Conservation (phyloP, 2,113 vertebrate genomes). For the Passer montanus region DNA sequence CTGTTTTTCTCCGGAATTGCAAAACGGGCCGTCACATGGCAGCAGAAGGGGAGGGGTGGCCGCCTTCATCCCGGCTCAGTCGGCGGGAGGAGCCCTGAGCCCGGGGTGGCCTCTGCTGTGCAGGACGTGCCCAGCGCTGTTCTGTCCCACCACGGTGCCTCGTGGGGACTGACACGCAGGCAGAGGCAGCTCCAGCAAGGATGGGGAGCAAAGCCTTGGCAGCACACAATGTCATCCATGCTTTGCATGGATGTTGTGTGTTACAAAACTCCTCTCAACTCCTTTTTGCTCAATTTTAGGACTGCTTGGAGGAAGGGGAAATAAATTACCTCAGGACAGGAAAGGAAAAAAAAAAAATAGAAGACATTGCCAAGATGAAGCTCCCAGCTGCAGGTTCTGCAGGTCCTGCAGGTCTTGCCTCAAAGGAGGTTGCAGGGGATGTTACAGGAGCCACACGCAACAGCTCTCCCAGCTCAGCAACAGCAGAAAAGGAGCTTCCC, state of each 20-base stretch:
- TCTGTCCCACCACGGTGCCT: neutral
- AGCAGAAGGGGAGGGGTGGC: neutral
- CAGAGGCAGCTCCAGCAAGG: neutral
- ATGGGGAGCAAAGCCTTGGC: neutral
- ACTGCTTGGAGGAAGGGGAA: neutral
- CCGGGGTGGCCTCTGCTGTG: neutral
- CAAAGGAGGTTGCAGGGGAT: neutral
- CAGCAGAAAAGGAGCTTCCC: neutral
- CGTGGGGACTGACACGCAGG: accelerated
- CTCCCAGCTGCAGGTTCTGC: neutral
- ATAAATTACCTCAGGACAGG: neutral
- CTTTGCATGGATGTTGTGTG: neutral
- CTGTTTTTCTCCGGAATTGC: neutral
- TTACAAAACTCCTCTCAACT: neutral
- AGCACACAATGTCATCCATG: neutral
- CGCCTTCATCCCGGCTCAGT: accelerated
- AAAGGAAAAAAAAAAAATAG: neutral
- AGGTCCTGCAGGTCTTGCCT: neutral
- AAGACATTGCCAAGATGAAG: neutral
- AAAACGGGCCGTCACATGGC: accelerated
- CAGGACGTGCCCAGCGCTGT: accelerated
- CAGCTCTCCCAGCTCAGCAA: neutral
- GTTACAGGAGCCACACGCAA: neutral
- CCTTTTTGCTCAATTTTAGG: neutral
- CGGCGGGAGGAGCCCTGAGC: neutral